Percentiles rank a stretch among this genome's conserved stretches.
These are phyloP conservation scores for Alaudala cheleensis DNA, from an alignment of 2,113 vertebrate genomes.

Conservation along the genomic window DNA sequence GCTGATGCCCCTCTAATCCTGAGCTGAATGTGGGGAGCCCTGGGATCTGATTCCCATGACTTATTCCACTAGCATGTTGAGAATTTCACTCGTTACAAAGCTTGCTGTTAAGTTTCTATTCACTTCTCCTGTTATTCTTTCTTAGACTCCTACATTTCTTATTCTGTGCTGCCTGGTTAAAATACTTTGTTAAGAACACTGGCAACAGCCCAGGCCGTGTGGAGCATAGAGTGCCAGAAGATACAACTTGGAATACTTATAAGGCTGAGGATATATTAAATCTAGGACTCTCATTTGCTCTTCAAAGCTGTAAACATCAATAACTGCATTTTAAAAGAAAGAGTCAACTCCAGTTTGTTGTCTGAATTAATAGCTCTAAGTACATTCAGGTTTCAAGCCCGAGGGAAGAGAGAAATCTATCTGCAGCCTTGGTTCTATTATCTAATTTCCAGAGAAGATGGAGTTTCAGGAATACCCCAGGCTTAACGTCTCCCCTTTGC, in stretches of 20 bases:
- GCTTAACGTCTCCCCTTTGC: background rate
- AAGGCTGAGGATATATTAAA: background rate
- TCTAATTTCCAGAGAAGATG: background rate
- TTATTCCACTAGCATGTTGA: background rate
- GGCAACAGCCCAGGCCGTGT: background rate
- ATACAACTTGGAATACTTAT: background rate
- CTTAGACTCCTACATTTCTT: background rate
- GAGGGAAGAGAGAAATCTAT: background rate
- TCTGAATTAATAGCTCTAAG: background rate
- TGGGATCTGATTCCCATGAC: background rate
- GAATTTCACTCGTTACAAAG: background rate
- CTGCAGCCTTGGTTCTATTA: background rate
- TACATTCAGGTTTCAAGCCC: background rate
- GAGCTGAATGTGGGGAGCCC: background rate
- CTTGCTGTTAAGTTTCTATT: background rate
- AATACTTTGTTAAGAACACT: background rate
- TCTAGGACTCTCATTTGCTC: background rate
- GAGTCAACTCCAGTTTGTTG: background rate
- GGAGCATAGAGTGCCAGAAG: background rate
- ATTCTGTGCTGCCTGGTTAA: background rate
- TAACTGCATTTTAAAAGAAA: conserved; percentile 21
- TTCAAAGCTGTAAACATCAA: conserved; percentile 10
- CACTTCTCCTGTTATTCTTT: background rate
- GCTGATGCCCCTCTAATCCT: background rate
- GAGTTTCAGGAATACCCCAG: conserved; percentile 4